Evolutionary conservation across 2,113 vertebrate genomes (phyloP).

Genomic region (Bos javanicus): DNA sequence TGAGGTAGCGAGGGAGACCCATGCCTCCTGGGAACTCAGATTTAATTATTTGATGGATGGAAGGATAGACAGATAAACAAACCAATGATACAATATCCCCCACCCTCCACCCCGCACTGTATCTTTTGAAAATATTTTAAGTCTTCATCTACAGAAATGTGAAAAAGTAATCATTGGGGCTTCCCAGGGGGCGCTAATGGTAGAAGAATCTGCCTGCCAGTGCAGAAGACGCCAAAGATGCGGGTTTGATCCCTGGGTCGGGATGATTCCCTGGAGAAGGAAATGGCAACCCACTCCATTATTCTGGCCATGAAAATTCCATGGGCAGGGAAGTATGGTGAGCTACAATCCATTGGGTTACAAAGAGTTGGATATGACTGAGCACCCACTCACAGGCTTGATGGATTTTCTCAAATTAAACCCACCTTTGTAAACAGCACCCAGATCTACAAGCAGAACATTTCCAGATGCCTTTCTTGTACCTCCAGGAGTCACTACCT

Average conservation of each 20-base stretch:
- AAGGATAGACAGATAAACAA: background rate
- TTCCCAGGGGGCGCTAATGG: background rate
- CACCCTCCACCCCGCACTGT: background rate
- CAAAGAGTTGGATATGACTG: background rate
- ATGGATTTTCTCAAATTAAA: background rate
- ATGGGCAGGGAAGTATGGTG: background rate
- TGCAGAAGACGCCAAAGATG: fast-evolving
- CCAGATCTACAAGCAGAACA: background rate
- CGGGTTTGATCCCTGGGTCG: background rate
- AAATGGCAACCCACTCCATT: background rate
- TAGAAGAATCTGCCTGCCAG: background rate
- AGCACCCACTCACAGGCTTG: background rate
- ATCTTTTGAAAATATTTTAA: background rate
- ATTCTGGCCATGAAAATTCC: background rate
- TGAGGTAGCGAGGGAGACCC: background rate
- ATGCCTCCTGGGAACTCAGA: background rate
- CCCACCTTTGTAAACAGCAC: background rate
- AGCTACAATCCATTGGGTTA: background rate
- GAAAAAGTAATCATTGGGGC: background rate
- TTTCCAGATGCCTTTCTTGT: background rate
- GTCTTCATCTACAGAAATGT: background rate
- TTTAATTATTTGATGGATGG: background rate
- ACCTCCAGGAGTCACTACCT: background rate
- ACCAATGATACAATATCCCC: background rate
- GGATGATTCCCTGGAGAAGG: background rate